These are phyloP conservation scores for Lutjanus argentimaculatus DNA, from an alignment of 2,797 vertebrate species.

Conservation along the genomic window DNA sequence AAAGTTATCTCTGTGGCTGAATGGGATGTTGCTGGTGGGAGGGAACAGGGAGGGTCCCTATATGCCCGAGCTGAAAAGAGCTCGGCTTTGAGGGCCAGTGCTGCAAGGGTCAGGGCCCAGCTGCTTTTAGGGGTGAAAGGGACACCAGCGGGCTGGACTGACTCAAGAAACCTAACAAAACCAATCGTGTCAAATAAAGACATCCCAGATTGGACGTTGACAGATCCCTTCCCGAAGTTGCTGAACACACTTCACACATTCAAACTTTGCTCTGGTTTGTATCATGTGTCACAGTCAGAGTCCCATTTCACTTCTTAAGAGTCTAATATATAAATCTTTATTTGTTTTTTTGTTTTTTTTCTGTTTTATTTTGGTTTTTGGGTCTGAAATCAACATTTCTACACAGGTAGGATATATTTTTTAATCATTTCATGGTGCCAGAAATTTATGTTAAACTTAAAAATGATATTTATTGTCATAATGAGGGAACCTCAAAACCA, in stretches of 20 bases:
- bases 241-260: constrained; percentile 84
- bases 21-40: constrained; percentile 97
- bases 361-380: constrained; percentile 42
- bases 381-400: constrained; percentile 81
- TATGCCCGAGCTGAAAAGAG: constrained; percentile 91
- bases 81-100: constrained; percentile 90
- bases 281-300: constrained; percentile 78
- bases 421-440: constrained; percentile 64
- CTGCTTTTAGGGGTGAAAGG: constrained; percentile 95
- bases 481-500: constrained; percentile 11
- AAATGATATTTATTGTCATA: constrained; percentile 10
- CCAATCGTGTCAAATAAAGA: constrained; percentile 88
- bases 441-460: constrained; percentile 20
- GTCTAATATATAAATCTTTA: constrained; percentile 51
- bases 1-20: constrained; percentile 98
- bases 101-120: constrained; percentile 97
- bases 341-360: constrained; percentile 33
- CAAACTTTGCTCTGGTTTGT: constrained; percentile 81
- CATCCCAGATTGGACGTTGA: constrained; percentile 84
- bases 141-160: constrained; percentile 94
- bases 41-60: constrained; percentile 92
- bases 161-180: constrained; percentile 92
- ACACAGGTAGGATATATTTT: constrained; percentile 86
- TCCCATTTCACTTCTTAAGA: constrained; percentile 70
- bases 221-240: constrained; percentile 84